Percentiles rank a stretch among this genome's conserved stretches.
These are phyloP conservation scores for Lepidurus arcticus DNA, from an alignment of 1,140 invertebrate species.

Conservation along the genomic window DNA sequence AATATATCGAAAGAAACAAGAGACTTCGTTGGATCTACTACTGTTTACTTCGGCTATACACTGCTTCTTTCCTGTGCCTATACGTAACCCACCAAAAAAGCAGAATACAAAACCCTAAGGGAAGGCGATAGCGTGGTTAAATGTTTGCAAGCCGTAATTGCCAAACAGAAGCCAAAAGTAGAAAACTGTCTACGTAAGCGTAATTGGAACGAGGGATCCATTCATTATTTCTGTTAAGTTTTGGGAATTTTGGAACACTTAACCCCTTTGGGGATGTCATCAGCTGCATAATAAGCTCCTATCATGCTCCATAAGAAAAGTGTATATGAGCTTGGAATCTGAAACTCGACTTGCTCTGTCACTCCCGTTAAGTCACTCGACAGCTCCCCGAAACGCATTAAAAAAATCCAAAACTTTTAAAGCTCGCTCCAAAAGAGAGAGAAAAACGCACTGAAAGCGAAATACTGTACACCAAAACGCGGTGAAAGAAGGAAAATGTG, in stretches of 20 bases:
- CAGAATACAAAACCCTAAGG: background rate
- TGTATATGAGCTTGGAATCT: background rate
- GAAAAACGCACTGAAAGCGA: too few relatives aligned
- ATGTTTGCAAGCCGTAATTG: constrained; percentile 3
- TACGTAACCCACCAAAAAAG: background rate
- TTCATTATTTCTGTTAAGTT: background rate
- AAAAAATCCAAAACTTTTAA: background rate
- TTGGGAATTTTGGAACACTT: background rate
- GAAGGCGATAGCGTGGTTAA: background rate
- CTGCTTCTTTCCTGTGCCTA: background rate
- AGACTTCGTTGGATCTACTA: background rate
- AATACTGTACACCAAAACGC: background rate
- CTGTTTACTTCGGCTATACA: background rate
- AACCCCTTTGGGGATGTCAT: background rate
- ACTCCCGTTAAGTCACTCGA: background rate
- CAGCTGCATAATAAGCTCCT: background rate
- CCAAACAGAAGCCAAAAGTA: background rate
- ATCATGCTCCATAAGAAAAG: background rate
- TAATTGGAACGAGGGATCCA: background rate
- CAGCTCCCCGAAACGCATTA: background rate
- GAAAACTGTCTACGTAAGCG: background rate
- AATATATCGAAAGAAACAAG: constrained; percentile 20
- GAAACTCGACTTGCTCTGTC: background rate
- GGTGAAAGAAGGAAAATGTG: background rate
- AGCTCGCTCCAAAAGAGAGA: too few relatives aligned